These are phyloP conservation scores for Drosophila percnosoma DNA, from an alignment of 2,888 invertebrate species.

Conservation along the genomic window DNA sequence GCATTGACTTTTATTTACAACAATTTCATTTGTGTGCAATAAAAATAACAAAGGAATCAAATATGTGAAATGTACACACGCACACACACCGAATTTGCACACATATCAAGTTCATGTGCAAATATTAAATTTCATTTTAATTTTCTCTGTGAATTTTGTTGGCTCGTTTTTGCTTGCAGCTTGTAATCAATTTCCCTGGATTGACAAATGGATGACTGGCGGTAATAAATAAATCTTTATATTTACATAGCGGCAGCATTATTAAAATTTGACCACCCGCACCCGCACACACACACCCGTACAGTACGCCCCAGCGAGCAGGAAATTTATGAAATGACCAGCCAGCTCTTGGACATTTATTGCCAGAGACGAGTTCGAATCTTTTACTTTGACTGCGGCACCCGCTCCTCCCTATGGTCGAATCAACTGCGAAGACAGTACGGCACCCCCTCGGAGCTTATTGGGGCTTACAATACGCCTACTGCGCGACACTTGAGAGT, in stretches of 20 bases:
- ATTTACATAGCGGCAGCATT: constrained; percentile 63
- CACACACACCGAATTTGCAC: constrained; percentile 4
- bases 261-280: constrained; percentile 60
- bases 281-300: background rate
- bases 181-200: constrained; percentile 82
- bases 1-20: constrained; percentile 76
- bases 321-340: constrained; percentile 80
- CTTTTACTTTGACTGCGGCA: constrained; percentile 81
- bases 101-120: constrained; percentile 68
- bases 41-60: constrained; percentile 48
- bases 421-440: constrained; percentile 77
- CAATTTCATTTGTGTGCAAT: constrained; percentile 60
- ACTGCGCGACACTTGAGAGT: constrained; percentile 73
- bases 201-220: constrained; percentile 72
- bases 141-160: constrained; percentile 51
- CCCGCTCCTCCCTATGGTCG: constrained; percentile 77
- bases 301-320: constrained; percentile 81
- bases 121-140: constrained; percentile 71
- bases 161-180: constrained; percentile 65
- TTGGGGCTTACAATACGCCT: constrained; percentile 77
- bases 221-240: constrained; percentile 73
- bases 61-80: constrained; percentile 45
- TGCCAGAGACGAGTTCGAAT: constrained; percentile 77
- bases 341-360: constrained; percentile 79
- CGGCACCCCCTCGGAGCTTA: constrained; percentile 80